A percentile compares a stretch with the other conserved stretches of the same genome.
phyloP scores from a whole-genome alignment of 2,888 invertebrate species.

The Paralinhomoeus sp. region DNA sequence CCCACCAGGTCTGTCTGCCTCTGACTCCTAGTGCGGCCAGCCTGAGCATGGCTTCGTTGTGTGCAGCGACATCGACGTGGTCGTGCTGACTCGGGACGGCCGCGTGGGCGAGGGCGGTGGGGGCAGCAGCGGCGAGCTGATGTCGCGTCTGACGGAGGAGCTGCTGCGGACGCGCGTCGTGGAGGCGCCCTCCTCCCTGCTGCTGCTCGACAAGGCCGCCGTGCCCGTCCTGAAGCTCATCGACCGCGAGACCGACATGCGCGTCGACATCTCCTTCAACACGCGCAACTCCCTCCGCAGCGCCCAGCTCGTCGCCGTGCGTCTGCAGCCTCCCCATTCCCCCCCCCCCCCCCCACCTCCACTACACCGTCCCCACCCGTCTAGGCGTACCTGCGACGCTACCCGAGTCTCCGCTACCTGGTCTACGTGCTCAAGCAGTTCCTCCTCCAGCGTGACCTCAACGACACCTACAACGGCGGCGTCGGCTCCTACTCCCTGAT shows the following conservation, averaged over 20 bases:
- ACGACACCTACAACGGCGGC: constrained; percentile 97
- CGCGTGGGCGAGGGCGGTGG: neutral
- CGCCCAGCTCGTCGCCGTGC: constrained; percentile 64
- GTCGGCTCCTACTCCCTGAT: constrained; percentile 96
- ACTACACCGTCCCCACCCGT: too few species aligned
- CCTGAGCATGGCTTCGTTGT: too few species aligned
- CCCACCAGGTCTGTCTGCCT: neutral
- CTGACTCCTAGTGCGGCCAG: too few species aligned
- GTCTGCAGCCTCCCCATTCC: constrained; percentile 1
- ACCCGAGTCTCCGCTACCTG: constrained; percentile 69
- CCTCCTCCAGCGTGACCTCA: constrained; percentile 82
- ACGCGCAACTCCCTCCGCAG: constrained; percentile 92
- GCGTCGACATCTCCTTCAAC: constrained; percentile 94
- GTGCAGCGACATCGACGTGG: constrained; percentile 48
- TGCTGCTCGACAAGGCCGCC: constrained; percentile 88
- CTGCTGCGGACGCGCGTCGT: constrained; percentile 68
- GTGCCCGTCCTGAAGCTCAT: constrained; percentile 87
- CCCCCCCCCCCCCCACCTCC: neutral
- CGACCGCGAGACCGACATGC: constrained; percentile 47
- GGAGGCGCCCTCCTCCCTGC: constrained; percentile 64
- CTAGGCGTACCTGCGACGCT: too few species aligned
- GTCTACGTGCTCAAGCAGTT: constrained; percentile 96
- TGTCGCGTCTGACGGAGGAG: constrained; percentile 70
- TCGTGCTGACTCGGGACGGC: constrained; percentile 32
- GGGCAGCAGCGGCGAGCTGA: neutral